Percentiles rank a stretch among this genome's conserved stretches.
These are phyloP conservation scores for Zootoca vivipara DNA, from an alignment of 2,113 vertebrate species.

Conservation along the genomic window DNA sequence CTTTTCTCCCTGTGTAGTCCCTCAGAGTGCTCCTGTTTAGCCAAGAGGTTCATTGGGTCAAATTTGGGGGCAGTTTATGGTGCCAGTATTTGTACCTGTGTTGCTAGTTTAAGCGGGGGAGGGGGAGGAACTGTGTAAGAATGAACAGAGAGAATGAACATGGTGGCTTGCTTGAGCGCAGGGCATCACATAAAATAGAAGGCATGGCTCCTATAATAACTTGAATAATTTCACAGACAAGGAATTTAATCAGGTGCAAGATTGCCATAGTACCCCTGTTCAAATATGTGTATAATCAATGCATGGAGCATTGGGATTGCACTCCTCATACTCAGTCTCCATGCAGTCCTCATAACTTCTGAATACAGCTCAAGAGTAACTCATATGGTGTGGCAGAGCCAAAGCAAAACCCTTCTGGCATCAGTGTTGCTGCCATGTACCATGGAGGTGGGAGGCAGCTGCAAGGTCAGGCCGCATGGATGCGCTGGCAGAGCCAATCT, in stretches of 20 bases:
- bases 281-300: background rate
- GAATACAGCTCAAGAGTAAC: too few relatives aligned
- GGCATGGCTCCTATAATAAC: background rate
- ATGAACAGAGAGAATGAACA: background rate
- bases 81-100: background rate
- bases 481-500: too few relatives aligned
- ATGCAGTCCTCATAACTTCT: background rate
- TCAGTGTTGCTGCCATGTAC: too few relatives aligned
- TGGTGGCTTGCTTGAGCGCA: background rate
- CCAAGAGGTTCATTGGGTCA: background rate
- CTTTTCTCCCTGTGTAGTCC: background rate
- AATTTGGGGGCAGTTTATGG: background rate
- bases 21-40: background rate
- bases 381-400: too few relatives aligned
- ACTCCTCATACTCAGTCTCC: background rate
- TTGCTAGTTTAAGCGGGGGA: background rate
- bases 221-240: background rate
- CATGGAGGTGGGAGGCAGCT: too few relatives aligned
- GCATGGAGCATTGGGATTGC: background rate
- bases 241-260: background rate
- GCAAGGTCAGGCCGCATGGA: too few relatives aligned
- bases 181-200: background rate
- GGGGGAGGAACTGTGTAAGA: background rate
- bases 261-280: background rate
- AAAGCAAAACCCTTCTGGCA: too few relatives aligned